Evolutionary conservation across 2,113 vertebrate genomes (phyloP).

Genomic region (Diadophis punctatus): DNA sequence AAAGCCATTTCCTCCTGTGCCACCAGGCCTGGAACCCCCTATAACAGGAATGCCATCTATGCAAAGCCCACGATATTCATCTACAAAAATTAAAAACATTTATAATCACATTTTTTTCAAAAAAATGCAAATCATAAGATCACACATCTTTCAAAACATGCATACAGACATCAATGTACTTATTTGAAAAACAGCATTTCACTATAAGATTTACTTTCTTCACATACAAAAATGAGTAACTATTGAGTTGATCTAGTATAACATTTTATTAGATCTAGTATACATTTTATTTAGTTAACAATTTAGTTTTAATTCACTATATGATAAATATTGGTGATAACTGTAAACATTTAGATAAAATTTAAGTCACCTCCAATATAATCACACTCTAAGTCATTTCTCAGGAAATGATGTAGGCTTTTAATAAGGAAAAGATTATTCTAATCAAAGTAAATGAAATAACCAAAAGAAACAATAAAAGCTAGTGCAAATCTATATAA

Average conservation of each 20-base stretch:
- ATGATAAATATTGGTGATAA: not conserved
- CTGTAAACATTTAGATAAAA: not conserved
- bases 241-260: not conserved
- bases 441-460: not conserved
- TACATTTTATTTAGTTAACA: not conserved
- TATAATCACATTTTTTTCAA: not conserved
- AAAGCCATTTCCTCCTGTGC: slow-evolving; percentile 53
- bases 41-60: slow-evolving; percentile 61
- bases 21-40: slow-evolving; percentile 63
- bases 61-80: slow-evolving; percentile 77
- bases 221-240: not conserved
- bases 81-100: slow-evolving; percentile 53
- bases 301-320: not conserved
- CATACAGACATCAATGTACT: not conserved
- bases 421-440: not conserved
- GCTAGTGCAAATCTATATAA: not conserved
- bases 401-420: not conserved
- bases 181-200: not conserved
- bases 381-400: not conserved
- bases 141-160: not conserved
- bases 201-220: fast-evolving
- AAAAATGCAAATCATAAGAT: not conserved
- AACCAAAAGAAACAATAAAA: not conserved
- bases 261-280: not conserved
- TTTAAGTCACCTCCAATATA: not conserved